A percentile compares a stretch with the other conserved stretches of the same genome.
Evolutionary conservation across 2,797 vertebrate species (phyloP).

Genomic region (Xenopus petersii): DNA sequence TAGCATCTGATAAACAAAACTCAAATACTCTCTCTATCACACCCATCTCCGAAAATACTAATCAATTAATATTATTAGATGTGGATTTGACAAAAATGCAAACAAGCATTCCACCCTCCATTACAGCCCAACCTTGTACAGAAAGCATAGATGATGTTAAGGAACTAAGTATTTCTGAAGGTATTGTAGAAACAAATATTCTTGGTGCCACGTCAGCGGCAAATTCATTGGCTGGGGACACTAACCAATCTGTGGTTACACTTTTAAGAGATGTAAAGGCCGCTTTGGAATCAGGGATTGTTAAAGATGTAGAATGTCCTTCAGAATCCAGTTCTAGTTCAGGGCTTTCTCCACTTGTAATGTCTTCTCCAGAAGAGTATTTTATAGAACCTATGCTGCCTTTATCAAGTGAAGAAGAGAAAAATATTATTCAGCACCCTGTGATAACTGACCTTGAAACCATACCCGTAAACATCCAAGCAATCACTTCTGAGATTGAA

Average conservation of each 20-base stretch:
- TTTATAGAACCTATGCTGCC: background rate
- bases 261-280: slow-evolving; percentile 54
- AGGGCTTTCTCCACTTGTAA: background rate
- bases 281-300: slow-evolving; percentile 35
- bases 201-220: background rate
- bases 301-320: background rate
- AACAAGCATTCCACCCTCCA: background rate
- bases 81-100: fast-evolving
- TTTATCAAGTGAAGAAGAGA: slow-evolving; percentile 24
- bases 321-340: slow-evolving; percentile 24
- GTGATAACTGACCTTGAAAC: background rate
- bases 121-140: background rate
- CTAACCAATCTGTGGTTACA: slow-evolving; percentile 49
- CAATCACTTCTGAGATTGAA: background rate
- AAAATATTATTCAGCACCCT: slow-evolving; percentile 11
- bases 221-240: background rate
- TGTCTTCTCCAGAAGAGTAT: background rate
- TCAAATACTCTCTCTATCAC: background rate
- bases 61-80: background rate
- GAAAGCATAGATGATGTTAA: background rate
- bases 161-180: slow-evolving; percentile 16
- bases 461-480: background rate
- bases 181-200: slow-evolving; percentile 38
- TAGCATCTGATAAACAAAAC: slow-evolving; percentile 11
- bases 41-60: background rate